A percentile compares a stretch with the other conserved stretches of the same genome.
phyloP scores from a whole-genome alignment of 1,140 invertebrate genomes.

The Venturia canescens region DNA sequence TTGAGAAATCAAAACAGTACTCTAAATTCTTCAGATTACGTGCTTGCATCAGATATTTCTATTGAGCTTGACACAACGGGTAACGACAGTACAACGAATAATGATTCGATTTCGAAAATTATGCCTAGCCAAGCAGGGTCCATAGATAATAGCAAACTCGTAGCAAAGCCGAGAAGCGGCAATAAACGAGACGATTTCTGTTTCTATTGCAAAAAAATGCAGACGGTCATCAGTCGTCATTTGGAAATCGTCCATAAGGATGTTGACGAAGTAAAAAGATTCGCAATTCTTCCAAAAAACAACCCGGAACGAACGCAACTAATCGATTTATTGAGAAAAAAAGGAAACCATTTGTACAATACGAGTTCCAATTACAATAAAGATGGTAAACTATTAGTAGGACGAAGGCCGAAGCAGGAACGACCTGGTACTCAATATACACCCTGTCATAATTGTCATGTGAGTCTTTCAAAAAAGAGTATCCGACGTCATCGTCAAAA shows the following conservation, averaged over 20 bases:
- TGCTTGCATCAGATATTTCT: neutral
- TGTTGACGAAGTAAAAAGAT: slow-evolving; percentile 44
- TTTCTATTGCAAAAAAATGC: slow-evolving; percentile 40
- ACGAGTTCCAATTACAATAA: slow-evolving; percentile 17
- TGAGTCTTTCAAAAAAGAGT: slow-evolving; percentile 18
- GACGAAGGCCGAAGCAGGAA: slow-evolving; percentile 34
- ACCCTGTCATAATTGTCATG: slow-evolving; percentile 44
- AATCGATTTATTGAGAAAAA: slow-evolving; percentile 38
- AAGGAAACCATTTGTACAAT: slow-evolving; percentile 43
- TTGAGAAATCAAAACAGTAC: neutral
- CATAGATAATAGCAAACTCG: slow-evolving; percentile 12
- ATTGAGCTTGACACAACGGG: neutral
- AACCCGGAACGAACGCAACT: slow-evolving; percentile 34
- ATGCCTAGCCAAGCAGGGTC: neutral
- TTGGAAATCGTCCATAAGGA: slow-evolving; percentile 34
- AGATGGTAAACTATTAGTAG: slow-evolving; percentile 40
- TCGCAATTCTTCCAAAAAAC: slow-evolving; percentile 29
- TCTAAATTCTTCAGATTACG: neutral
- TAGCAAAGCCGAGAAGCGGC: neutral
- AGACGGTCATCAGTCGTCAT: slow-evolving; percentile 45
- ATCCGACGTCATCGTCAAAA: slow-evolving; percentile 42
- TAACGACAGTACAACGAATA: neutral
- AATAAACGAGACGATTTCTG: slow-evolving; percentile 39
- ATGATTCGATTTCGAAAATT: neutral
- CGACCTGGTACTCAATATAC: slow-evolving; percentile 27